Conservation (phyloP, 2,888 invertebrate species). For the Meliscaeva auricollis region DNA sequence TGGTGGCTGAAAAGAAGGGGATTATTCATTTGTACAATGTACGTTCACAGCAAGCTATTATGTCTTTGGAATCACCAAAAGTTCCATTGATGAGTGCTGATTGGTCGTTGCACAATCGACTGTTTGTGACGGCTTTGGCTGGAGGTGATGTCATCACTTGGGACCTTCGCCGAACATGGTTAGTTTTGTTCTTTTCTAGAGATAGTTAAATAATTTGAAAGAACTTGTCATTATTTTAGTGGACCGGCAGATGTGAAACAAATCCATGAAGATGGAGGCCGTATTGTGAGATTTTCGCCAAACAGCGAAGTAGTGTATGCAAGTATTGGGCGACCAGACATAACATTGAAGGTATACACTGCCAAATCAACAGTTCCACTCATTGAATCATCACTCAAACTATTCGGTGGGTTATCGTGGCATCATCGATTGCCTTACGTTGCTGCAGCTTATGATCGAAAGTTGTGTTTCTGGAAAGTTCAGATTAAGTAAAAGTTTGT, state of each 20-base stretch:
- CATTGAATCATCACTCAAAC: constrained; percentile 85
- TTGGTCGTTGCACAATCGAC: constrained; percentile 88
- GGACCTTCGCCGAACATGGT: constrained; percentile 89
- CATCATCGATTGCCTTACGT: constrained; percentile 87
- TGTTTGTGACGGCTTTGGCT: constrained; percentile 87
- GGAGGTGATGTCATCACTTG: constrained; percentile 88
- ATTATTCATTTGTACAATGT: constrained; percentile 90
- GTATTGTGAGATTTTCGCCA: constrained; percentile 87
- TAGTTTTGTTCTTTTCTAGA: constrained; percentile 69
- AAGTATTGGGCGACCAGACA: constrained; percentile 88
- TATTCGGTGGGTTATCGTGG: constrained; percentile 87
- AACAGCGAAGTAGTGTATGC: constrained; percentile 88
- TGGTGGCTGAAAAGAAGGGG: constrained; percentile 91
- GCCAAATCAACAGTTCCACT: constrained; percentile 85
- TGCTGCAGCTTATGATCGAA: constrained; percentile 86
- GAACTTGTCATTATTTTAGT: constrained; percentile 82
- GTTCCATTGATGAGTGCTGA: constrained; percentile 88
- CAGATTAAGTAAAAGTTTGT: constrained; percentile 77
- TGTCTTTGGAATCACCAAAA: constrained; percentile 87
- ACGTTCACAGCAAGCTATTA: constrained; percentile 87
- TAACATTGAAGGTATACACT: constrained; percentile 87
- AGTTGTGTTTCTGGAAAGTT: constrained; percentile 87
- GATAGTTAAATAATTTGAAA: neutral
- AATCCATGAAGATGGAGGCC: constrained; percentile 88
- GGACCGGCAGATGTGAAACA: constrained; percentile 86